phyloP scores from a whole-genome alignment of 2,113 vertebrate species.

The Myrmecobius fasciatus region DNA sequence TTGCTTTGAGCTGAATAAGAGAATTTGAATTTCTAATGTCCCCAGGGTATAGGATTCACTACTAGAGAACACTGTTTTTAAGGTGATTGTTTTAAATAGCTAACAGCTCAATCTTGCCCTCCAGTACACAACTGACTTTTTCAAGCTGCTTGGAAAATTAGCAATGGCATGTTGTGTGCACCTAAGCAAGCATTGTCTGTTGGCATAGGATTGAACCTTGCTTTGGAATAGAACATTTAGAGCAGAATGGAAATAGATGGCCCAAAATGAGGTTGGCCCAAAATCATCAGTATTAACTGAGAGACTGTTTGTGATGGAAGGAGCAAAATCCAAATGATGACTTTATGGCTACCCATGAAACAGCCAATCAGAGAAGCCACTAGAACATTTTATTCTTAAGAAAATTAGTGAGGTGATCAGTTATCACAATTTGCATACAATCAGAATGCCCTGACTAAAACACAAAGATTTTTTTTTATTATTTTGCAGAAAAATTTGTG shows the following conservation, averaged over 20 bases:
- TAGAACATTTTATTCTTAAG: conserved; percentile 31
- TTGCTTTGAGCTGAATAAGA: conserved; percentile 67
- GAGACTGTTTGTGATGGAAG: conserved; percentile 30
- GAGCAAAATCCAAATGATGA: background rate
- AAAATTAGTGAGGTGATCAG: conserved; percentile 4
- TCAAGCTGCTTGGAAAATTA: background rate
- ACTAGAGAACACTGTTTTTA: conserved; percentile 22
- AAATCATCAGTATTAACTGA: conserved; percentile 51
- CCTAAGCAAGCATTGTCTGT: conserved; percentile 4
- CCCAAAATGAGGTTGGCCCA: conserved; percentile 45
- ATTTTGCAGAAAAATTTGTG: background rate
- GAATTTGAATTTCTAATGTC: conserved; percentile 73
- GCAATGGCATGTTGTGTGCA: background rate
- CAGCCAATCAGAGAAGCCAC: conserved; percentile 40
- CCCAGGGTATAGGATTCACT: conserved; percentile 40
- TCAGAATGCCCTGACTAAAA: conserved; percentile 46
- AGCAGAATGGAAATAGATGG: conserved; percentile 64
- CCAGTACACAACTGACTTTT: background rate
- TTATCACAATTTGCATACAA: conserved; percentile 33
- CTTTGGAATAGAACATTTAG: conserved; percentile 2
- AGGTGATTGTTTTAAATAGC: conserved; percentile 29
- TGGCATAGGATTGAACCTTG: background rate
- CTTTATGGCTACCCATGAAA: conserved; percentile 61
- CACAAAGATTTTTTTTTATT: background rate
- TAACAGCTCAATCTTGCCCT: background rate